Conservation (phyloP, 2,113 vertebrate genomes). For the Silurus glanis region DNA sequence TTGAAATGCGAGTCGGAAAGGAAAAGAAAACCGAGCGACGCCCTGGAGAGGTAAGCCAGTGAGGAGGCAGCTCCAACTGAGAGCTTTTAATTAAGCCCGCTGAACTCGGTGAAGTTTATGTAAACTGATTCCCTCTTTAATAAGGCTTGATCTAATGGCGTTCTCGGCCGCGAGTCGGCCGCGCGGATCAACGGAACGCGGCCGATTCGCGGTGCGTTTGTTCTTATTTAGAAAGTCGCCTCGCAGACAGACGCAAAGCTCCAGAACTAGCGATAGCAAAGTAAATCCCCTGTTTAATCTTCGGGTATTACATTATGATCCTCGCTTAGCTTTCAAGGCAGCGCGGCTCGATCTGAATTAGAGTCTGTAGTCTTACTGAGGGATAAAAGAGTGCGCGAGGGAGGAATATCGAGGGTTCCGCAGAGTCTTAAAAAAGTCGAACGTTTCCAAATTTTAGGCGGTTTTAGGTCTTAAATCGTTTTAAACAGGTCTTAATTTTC, state of each 20-base stretch:
- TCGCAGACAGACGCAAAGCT: conserved; percentile 20
- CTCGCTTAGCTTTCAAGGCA: conserved; percentile 35
- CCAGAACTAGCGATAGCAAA: conserved; percentile 28
- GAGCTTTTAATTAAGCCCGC: conserved; percentile 94
- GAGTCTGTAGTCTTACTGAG: not conserved
- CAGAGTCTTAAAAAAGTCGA: too few species aligned
- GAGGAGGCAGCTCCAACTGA: conserved; percentile 87
- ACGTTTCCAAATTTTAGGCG: too few species aligned
- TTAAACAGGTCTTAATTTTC: too few species aligned
- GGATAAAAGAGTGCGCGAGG: not conserved
- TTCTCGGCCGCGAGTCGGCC: conserved; percentile 63
- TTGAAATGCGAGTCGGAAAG: conserved; percentile 64
- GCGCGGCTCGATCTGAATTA: conserved; percentile 10
- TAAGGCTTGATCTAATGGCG: conserved; percentile 76
- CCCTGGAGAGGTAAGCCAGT: conserved; percentile 75
- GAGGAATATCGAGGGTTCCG: too few species aligned
- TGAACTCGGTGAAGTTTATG: conserved; percentile 85
- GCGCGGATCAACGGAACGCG: conserved; percentile 65
- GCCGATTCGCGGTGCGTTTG: conserved; percentile 27
- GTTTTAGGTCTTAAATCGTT: too few species aligned
- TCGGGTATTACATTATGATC: conserved; percentile 37
- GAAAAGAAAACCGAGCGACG: conserved; percentile 58
- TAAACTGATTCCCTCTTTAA: conserved; percentile 89
- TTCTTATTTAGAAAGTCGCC: conserved; percentile 56
- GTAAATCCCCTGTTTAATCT: conserved; percentile 38